Evolutionary conservation across 2,113 vertebrate species (phyloP).

Genomic region (Mesitornis unicolor): DNA sequence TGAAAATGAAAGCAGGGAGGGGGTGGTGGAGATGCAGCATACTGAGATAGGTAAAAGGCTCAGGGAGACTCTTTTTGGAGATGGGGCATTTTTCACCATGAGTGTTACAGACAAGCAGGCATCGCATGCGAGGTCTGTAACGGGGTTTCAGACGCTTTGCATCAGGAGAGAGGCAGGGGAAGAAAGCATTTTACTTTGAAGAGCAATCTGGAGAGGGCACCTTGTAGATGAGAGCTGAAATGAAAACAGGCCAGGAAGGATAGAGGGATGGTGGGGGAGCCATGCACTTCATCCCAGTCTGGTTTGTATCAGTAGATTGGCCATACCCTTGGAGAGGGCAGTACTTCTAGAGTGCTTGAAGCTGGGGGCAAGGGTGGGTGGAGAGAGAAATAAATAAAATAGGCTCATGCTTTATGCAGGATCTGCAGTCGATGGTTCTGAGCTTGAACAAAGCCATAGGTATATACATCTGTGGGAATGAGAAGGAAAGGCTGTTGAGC

Average conservation of each 20-base stretch:
- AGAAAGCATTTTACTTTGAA: slow-evolving; percentile 24
- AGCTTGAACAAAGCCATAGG: not conserved
- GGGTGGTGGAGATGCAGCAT: not conserved
- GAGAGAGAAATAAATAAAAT: not conserved
- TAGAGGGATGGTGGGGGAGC: not conserved
- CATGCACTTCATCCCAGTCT: not conserved
- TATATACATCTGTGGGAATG: not conserved
- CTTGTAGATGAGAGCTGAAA: not conserved
- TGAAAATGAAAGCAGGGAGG: slow-evolving; percentile 63
- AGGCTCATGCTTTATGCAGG: not conserved
- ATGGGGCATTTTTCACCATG: slow-evolving; percentile 39
- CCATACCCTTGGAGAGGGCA: not conserved
- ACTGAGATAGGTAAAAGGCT: slow-evolving; percentile 34
- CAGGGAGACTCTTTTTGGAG: not conserved
- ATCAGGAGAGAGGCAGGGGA: not conserved
- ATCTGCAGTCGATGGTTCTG: not conserved
- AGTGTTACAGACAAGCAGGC: slow-evolving; percentile 7
- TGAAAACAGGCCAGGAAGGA: not conserved
- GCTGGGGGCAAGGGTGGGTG: too few species aligned
- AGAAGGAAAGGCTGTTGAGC: not conserved
- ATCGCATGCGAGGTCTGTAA: not conserved
- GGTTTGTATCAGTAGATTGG: not conserved
- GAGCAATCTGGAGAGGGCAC: slow-evolving; percentile 36
- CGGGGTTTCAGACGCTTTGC: not conserved
- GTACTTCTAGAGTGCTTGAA: not conserved